Base-by-base conservation (phyloP, 1,140 invertebrate species). In the Oryctes rhinoceros region DNA sequence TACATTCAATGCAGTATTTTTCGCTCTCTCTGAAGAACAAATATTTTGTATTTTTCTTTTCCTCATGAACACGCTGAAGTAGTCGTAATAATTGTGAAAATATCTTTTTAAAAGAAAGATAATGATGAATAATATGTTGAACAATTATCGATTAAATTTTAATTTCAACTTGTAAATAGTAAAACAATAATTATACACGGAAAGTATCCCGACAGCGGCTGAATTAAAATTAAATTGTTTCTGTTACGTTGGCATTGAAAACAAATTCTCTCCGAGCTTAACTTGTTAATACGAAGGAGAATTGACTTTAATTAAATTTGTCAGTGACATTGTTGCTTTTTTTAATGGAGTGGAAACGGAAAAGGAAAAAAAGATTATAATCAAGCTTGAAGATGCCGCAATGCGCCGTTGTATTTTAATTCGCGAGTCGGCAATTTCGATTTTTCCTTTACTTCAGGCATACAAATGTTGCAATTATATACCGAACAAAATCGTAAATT, bases 281-380 rank as follows among this genome's bases (percentile, higher is more conserved):
- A 71, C 24, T 71, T 71, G 20, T 35, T 71, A 37, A 71, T 71
- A 30, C 65, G 35, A 37, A 10, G 13, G 35, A 37, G 35, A 37
- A 71, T 71, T 71, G 24, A 71, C 13, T 71, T 71, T 71, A 71
- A 71, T 71, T 71, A 71, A 71, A 71, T 71, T 71, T 35, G 20
- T 24, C 35, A 71, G 10, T 24, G 20, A 37, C 35, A 71, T 37
- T 71, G 24, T 37, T 71, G 24, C 0, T 71, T 37, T 71, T 71
- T 71, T 71, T 35, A 71, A 35, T 20, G 35, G 37, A 15, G 30
- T 20, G 65, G 35, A 71, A 71, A 20, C 7, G 37, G 35, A 67
- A 71, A 71, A 10, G 9, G 15, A 71, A 71, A 24, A 71, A 71
- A 71, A 71, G 35, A 71, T 71, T 37, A 71, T 37, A 71, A 37